Percentiles rank a stretch among this genome's conserved stretches.
Evolutionary conservation across 64 coral and sea anemone genomes (phyloP).

Genomic region (Pocillopora damicornis): DNA sequence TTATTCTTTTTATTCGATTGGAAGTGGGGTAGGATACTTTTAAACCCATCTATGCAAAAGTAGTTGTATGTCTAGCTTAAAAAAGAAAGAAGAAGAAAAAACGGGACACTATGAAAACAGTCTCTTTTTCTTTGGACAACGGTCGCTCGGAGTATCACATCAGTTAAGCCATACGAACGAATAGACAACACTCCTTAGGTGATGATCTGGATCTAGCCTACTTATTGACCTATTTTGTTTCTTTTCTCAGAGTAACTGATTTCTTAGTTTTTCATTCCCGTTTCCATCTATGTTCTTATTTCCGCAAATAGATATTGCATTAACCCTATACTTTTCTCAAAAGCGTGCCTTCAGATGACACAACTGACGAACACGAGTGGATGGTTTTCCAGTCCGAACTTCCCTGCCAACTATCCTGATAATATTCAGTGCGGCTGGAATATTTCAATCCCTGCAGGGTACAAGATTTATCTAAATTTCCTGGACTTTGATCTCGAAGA

Average conservation of each 20-base stretch:
- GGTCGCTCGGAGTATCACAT: too few relatives aligned
- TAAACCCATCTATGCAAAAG: too few relatives aligned
- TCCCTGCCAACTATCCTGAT: conserved; percentile 1
- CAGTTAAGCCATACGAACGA: too few relatives aligned
- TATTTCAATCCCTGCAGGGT: conserved; percentile 20
- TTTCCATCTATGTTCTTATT: too few relatives aligned
- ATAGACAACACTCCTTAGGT: too few relatives aligned
- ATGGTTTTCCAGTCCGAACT: conserved; percentile 24
- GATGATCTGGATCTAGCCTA: too few relatives aligned
- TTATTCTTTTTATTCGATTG: too few relatives aligned
- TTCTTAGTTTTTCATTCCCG: neutral
- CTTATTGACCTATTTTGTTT: neutral
- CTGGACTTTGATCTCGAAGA: conserved; percentile 32
- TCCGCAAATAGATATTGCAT: neutral
- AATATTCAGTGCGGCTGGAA: conserved; percentile 4
- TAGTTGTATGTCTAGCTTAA: too few relatives aligned
- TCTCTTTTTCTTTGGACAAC: too few relatives aligned
- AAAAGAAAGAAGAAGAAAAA: too few relatives aligned
- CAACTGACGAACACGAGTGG: conserved; percentile 21
- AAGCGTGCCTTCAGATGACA: neutral
- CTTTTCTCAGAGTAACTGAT: neutral
- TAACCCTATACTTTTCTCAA: neutral
- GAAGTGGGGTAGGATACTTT: too few relatives aligned
- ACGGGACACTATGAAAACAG: too few relatives aligned
- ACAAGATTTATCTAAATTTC: conserved; percentile 32